Base-by-base conservation (phyloP, 1,140 invertebrate species). In the Ladona fulva region DNA sequence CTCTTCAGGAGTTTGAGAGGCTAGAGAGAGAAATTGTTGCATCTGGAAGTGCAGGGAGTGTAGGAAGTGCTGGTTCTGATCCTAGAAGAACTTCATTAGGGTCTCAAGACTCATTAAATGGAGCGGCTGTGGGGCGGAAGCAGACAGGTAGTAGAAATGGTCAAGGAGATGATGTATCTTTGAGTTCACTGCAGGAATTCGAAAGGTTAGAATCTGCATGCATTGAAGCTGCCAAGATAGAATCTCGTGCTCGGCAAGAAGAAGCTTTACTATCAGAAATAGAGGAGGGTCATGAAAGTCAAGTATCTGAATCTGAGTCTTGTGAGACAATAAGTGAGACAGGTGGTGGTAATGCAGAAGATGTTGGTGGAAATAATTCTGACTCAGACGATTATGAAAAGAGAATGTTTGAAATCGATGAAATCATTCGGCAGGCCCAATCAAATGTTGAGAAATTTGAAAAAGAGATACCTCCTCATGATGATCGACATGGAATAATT, bases 161-260 rank as follows among this genome's bases (percentile, higher is more conserved):
- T 7, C 94, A 94, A 82, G 94, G 93, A 24, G 96, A 97, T 85
- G 94, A 97, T 84, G 88, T 96, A 22, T 97, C 95, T 0, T 84
- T 96, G n/a, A 94, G 93, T 7, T 98, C 96, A 24, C 85, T 97
- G 3, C 95, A 96, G 83, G 97, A 99, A 85, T 98, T 98, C 85
- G 96, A 98, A 89, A 91, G 93, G 0, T 84, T 98, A 0, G 97
- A 99, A 85, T 91, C 90, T 78, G 95, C 95, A 25, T 95, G 96
- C 82, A 89, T 92, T 52, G 92, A 95, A 83, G 92, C 91, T 0
- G 91, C 94, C 79, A 88, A 92, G 77, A 92, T 94, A 74, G 94
- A 96, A 85, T 86, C 93, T 25, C 89, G 91, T 80, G 94, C 92
- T 0, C 92, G 94, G 82, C 91, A 95, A 83, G 95, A 97, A 83